Base-by-base conservation (phyloP, 2,888 invertebrate genomes). In the Autographa gamma region DNA sequence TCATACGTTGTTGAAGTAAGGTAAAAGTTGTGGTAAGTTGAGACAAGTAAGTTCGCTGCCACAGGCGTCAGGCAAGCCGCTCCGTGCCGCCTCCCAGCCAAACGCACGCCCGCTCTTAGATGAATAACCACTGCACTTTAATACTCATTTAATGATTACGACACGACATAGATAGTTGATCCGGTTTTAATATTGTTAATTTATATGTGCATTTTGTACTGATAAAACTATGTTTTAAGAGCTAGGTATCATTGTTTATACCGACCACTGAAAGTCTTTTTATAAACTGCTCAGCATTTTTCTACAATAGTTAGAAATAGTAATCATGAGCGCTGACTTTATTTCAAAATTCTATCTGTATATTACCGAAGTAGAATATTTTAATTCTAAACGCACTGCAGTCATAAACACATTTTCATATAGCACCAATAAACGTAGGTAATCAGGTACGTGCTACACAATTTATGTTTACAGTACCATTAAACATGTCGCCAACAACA, bases 381-480 rank as follows among this genome's bases (percentile, higher is more conserved):
- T 0, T 8, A 38, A 32, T 63, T 56, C 66, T 43, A 60, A 63
- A 76, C 11, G 38, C 11, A 76, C 11, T 16, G n/a, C 68, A 73
- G 54, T 56, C 13, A 56, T 73, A 32, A 66, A 34, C 38, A 52
- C 32, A 60, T 67, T 67, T 72, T 38, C 56, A 59, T 38, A 14
- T 19, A 48, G 11, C 63, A 56, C 13, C 31, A 43, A 60, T 63
- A 14, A 18, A 14, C 19, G 9, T 25, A 61, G 61, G 48, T 62
- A 18, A 73, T 77, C 63, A 73, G 43, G 54, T 25, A 62, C 54
- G 32, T 34, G 52, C 73, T 73, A 68, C 60, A 68, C 34, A 73
- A 77, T 64, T 19, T 61, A 60, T 60, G 62, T 73, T 76, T 59
- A 77, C 62, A 41, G 18, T 63, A 73, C 68, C 25, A 59, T 68